A percentile compares a stretch with the other conserved stretches of the same genome.
Conservation (phyloP, 1,140 invertebrate species). For the Epicauta chinensis region DNA sequence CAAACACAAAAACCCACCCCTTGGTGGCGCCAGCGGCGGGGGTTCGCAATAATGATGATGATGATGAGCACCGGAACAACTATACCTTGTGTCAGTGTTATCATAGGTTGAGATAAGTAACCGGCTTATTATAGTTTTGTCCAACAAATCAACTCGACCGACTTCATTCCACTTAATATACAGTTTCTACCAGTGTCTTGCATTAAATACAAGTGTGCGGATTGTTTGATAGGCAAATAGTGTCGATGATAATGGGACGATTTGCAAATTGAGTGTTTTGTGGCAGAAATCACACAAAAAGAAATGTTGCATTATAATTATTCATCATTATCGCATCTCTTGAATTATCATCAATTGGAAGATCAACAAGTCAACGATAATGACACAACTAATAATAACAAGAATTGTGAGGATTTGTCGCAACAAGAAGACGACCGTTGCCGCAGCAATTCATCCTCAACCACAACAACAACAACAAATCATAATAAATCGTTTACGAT, state of each 20-base stretch:
- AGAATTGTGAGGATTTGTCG: conserved; percentile 28
- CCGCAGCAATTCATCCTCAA: conserved; percentile 30
- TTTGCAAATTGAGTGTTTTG: too few relatives aligned
- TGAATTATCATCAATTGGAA: conserved; percentile 37
- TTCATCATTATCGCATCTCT: conserved; percentile 36
- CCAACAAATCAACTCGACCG: neutral
- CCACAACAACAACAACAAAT: conserved; percentile 12
- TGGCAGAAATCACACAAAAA: too few relatives aligned
- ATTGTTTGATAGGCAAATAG: too few relatives aligned
- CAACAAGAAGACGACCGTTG: conserved; percentile 30
- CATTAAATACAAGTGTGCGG: too few relatives aligned
- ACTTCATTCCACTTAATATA: conserved; percentile 10
- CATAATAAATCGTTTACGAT: conserved; percentile 67
- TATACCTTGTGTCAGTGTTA: conserved; percentile 31
- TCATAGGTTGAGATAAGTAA: conserved; percentile 32
- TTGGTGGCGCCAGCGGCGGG: conserved; percentile 17
- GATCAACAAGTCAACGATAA: conserved; percentile 25
- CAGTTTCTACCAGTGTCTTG: too few relatives aligned
- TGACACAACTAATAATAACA: conserved; percentile 21
- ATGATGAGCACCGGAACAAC: conserved; percentile 33
- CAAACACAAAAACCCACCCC: conserved; percentile 26
- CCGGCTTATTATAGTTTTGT: conserved; percentile 4
- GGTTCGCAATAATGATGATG: conserved; percentile 14
- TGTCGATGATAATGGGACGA: too few relatives aligned
- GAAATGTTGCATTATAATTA: conserved; percentile 35